Evolutionary conservation across 2,888 invertebrate genomes (phyloP).

Genomic region (Nemotelus pantherinus): DNA sequence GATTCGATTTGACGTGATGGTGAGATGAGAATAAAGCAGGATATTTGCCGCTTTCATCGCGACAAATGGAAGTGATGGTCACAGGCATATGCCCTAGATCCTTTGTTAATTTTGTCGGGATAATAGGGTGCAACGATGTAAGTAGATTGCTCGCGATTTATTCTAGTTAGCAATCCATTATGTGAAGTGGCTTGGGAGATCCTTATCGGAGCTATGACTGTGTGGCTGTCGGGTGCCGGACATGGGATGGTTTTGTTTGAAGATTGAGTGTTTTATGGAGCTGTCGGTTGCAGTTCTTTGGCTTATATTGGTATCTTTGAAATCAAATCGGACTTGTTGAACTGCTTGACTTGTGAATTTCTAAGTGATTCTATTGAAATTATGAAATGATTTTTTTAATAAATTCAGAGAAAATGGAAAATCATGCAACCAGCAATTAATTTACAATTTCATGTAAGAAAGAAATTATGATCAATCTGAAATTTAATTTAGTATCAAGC

Average conservation of each 20-base stretch:
- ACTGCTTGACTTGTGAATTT: slow-evolving; percentile 41
- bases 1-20: slow-evolving; percentile 30
- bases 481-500: too few species aligned
- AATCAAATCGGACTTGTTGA: slow-evolving; percentile 29
- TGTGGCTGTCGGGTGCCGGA: background rate
- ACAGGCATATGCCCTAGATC: too few species aligned
- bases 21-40: background rate
- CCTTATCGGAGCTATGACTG: slow-evolving; percentile 3
- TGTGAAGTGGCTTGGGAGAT: background rate
- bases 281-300: slow-evolving; percentile 31
- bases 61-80: too few species aligned
- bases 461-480: too few species aligned
- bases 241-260: background rate
- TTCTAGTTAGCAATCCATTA: background rate
- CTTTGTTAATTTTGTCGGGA: too few species aligned
- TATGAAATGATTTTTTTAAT: slow-evolving; percentile 38
- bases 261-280: slow-evolving; percentile 36
- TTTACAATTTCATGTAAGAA: too few species aligned
- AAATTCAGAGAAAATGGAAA: slow-evolving; percentile 13
- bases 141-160: background rate
- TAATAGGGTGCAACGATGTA: too few species aligned
- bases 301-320: too few species aligned
- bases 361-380: slow-evolving; percentile 36
- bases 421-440: background rate
- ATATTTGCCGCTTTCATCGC: slow-evolving; percentile 9